A percentile compares a stretch with the other conserved stretches of the same genome.
These are phyloP conservation scores for Trinorchestia longiramus DNA, from an alignment of 1,140 invertebrate species.

Conservation along the genomic window DNA sequence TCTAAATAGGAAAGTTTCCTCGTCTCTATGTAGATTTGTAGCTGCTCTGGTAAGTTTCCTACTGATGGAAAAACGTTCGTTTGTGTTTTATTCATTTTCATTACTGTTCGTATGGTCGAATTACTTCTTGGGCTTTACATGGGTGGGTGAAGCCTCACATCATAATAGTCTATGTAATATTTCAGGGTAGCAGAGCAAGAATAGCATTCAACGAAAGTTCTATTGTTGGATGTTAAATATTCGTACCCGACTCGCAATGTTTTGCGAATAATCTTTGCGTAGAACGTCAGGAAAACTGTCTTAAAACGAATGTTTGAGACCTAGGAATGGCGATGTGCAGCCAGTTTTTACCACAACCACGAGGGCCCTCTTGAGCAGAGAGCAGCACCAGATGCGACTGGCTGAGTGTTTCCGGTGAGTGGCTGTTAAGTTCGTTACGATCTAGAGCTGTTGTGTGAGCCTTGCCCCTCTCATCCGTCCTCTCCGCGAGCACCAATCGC, in stretches of 20 bases:
- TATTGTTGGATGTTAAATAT: not conserved
- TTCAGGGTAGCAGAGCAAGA: not conserved
- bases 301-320: not conserved
- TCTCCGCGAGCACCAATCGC: not conserved
- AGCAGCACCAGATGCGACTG: slow-evolving; percentile 33
- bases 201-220: not conserved
- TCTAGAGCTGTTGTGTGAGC: not conserved
- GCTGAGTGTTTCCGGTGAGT: slow-evolving; percentile 43
- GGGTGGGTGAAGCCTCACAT: not conserved
- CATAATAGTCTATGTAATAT: not conserved
- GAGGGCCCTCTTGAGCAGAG: not conserved
- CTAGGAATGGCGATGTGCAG: not conserved
- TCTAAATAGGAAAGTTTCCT: no score
- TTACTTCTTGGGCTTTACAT: not conserved
- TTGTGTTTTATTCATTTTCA: no score
- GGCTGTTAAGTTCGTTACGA: slow-evolving; percentile 32
- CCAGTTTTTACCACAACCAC: not conserved
- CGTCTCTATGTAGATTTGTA: no score
- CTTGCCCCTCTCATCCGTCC: not conserved
- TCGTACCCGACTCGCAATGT: not conserved
- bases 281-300: not conserved
- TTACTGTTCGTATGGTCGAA: not conserved
- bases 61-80: no score
- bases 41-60: no score
- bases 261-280: not conserved